A percentile compares a stretch with the other conserved stretches of the same genome.
These are phyloP conservation scores for Apamea sordens DNA, from an alignment of 2,888 invertebrate species.

Conservation along the genomic window DNA sequence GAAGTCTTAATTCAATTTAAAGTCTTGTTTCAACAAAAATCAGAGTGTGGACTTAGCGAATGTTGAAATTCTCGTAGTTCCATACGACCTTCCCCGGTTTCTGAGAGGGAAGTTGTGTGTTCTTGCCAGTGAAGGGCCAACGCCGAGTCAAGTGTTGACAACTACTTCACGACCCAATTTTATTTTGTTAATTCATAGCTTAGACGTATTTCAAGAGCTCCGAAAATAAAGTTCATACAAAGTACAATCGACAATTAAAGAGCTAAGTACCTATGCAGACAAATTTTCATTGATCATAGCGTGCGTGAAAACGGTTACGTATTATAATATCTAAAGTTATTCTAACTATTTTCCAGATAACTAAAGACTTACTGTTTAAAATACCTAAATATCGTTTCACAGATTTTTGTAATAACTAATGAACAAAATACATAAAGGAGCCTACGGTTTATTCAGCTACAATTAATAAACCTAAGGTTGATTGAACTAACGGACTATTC, in stretches of 20 bases:
- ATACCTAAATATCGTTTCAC: too few relatives aligned
- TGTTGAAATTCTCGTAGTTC: slow-evolving; percentile 43
- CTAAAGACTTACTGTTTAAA: too few relatives aligned
- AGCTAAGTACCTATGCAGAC: not conserved
- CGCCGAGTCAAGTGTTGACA: slow-evolving; percentile 9
- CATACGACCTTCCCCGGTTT: slow-evolving; percentile 1
- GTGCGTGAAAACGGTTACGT: too few relatives aligned
- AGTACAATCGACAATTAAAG: not conserved
- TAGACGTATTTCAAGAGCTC: not conserved
- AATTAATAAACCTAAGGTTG: too few relatives aligned
- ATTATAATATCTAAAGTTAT: too few relatives aligned
- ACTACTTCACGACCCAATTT: slow-evolving; percentile 10
- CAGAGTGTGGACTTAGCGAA: slow-evolving; percentile 44
- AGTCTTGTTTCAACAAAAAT: slow-evolving; percentile 54
- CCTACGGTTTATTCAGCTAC: too few relatives aligned
- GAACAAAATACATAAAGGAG: too few relatives aligned
- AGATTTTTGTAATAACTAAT: too few relatives aligned
- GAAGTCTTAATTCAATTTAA: slow-evolving; percentile 52
- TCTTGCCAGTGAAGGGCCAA: slow-evolving; percentile 25
- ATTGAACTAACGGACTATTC: too few relatives aligned
- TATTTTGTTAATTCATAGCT: slow-evolving; percentile 15
- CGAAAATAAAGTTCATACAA: not conserved
- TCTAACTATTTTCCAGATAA: too few relatives aligned
- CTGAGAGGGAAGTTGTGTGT: slow-evolving; percentile 31
- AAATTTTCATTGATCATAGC: not conserved